A percentile compares a stretch with the other conserved stretches of the same genome.
These are phyloP conservation scores for Tinamus major DNA, from an alignment of 2,797 vertebrate genomes.

Conservation along the genomic window DNA sequence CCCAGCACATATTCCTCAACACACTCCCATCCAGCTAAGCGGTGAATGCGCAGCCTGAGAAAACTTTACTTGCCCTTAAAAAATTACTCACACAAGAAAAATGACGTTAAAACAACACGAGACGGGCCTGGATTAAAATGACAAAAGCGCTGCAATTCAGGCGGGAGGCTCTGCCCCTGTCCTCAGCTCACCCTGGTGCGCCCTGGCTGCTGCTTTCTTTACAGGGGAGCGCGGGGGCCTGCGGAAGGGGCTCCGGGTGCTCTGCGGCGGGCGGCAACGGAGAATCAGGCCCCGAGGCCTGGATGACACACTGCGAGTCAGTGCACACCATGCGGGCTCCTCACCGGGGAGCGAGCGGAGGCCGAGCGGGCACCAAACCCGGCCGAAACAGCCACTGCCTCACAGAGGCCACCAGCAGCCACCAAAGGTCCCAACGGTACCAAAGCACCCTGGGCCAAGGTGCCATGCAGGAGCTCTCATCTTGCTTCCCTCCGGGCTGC, in stretches of 20 bases:
- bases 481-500: background rate
- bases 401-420: background rate
- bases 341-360: background rate
- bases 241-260: background rate
- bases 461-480: background rate
- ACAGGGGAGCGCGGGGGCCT: background rate
- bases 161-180: background rate
- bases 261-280: background rate
- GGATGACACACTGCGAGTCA: background rate
- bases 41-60: background rate
- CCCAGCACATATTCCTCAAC: background rate
- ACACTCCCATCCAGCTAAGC: background rate
- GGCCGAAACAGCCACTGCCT: background rate
- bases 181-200: conserved; percentile 3
- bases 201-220: background rate
- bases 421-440: background rate
- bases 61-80: background rate
- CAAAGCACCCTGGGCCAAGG: background rate
- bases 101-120: background rate
- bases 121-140: conserved; percentile 7
- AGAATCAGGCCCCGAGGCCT: background rate
- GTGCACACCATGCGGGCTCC: background rate
- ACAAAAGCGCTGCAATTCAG: background rate
- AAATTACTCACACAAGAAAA: conserved; percentile 29
- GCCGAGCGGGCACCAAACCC: background rate